Evolutionary conservation across 1,140 invertebrate species (phyloP), one percentile per base, ranked within the genome.

Genomic region (Bombus superbus): DNA sequence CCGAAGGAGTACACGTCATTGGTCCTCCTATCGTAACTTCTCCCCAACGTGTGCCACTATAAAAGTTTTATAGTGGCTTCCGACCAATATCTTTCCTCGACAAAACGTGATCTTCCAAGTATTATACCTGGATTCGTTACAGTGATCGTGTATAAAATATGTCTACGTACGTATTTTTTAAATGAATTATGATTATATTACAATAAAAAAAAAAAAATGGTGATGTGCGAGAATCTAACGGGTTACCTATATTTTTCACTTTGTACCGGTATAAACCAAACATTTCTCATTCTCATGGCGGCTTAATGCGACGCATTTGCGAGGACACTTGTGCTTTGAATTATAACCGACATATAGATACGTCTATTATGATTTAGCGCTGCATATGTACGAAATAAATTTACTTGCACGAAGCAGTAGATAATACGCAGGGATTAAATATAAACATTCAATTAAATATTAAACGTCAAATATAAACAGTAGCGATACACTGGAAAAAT

Each of bases 31-130:
- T 79, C 86, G 86, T 93, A 88, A 91, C 57, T 59, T 72, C 44
- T 78, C 73, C 83, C 72, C 81, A 32, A 66, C 81, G 71, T 25
- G 76, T 28, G 59, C 78, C 64, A 83, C 86, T 90, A 92, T 91
- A 91, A 92, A 75, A 86, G 28, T 89, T 92, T 90, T 93, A 93
- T 85, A 83, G 77, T 66, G 57, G 73, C 81, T 72, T 62, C 66
- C 90, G 62, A 85, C 90, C 88, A 78, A 86, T 93, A 88, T 86
- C 90, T 83, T 90, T 71, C 42, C 53, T n/a, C 71, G 66, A 42
- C 71, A 38, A 86, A 81, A 73, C 40, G 69, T 18, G 42, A 64
- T 11, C 10, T 73, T 38, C 22, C 42, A 32, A n/a, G 40, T 68
- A 81, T 3, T 13, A 62, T 28, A 62, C 59, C 38, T 64, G 28